phyloP scores from a whole-genome alignment of 2,888 invertebrate genomes.

The Caenorhabditis zanzibari region DNA sequence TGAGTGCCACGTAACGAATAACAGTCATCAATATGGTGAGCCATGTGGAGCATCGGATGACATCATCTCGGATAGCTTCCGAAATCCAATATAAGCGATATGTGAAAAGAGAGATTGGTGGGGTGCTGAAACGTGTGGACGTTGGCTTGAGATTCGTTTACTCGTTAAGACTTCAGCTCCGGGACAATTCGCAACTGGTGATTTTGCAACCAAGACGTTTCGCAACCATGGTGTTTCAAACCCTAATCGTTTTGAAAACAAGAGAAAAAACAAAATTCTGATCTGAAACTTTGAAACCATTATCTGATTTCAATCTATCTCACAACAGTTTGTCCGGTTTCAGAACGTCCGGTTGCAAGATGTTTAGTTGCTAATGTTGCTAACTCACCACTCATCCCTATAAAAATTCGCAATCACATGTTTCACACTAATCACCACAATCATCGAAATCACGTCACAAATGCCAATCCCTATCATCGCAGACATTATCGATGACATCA shows the following conservation, averaged over 20 bases:
- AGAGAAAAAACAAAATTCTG: no score
- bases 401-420: not conserved
- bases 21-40: slow-evolving; percentile 16
- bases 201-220: no score
- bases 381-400: not conserved
- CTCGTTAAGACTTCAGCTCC: no score
- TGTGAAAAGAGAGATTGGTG: not conserved
- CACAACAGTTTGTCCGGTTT: no score
- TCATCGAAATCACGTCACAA: not conserved
- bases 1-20: not conserved
- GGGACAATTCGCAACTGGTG: no score
- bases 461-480: not conserved
- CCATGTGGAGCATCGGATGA: slow-evolving; percentile 26
- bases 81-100: not conserved
- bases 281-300: no score
- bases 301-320: no score
- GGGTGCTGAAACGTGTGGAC: slow-evolving; percentile 23
- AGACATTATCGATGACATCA: slow-evolving; percentile 1
- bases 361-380: no score
- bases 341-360: no score
- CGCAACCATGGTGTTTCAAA: no score
- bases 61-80: not conserved
- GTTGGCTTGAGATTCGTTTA: no score
- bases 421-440: not conserved
- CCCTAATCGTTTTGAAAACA: no score